phyloP scores from a whole-genome alignment of 2,888 invertebrate genomes.

The Thysanoteuthis rhombus region DNA sequence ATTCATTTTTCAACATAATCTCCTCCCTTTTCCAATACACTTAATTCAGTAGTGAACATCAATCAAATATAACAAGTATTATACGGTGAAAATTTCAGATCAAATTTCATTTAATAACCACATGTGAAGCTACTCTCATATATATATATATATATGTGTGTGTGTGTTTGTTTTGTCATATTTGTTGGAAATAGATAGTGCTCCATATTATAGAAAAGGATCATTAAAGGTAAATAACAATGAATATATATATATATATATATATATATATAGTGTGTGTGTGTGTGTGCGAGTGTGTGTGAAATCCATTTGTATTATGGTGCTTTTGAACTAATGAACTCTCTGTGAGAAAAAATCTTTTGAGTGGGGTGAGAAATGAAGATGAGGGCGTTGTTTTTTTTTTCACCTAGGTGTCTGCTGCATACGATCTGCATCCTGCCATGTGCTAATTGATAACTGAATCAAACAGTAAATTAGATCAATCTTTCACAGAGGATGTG shows the following conservation, averaged over 20 bases:
- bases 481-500: slow-evolving; percentile 12
- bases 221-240: no score
- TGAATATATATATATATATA: not conserved
- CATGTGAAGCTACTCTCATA: no score
- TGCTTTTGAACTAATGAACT: not conserved
- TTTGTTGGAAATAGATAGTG: no score
- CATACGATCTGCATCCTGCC: not conserved
- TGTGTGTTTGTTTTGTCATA: no score
- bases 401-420: not conserved
- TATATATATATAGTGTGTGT: not conserved
- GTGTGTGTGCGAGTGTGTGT: not conserved
- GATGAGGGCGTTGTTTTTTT: not conserved
- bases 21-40: not conserved
- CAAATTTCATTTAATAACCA: no score
- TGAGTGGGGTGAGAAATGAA: not conserved
- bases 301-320: slow-evolving; percentile 12
- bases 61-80: not conserved
- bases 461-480: not conserved
- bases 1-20: not conserved
- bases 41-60: not conserved
- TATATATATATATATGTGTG: no score
- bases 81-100: no score
- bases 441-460: slow-evolving; percentile 12
- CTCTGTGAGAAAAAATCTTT: not conserved
- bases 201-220: no score